Evolutionary conservation across 1,140 invertebrate genomes (phyloP), one percentile per base, ranked within the genome.

Genomic region (Conus ventricosus): DNA sequence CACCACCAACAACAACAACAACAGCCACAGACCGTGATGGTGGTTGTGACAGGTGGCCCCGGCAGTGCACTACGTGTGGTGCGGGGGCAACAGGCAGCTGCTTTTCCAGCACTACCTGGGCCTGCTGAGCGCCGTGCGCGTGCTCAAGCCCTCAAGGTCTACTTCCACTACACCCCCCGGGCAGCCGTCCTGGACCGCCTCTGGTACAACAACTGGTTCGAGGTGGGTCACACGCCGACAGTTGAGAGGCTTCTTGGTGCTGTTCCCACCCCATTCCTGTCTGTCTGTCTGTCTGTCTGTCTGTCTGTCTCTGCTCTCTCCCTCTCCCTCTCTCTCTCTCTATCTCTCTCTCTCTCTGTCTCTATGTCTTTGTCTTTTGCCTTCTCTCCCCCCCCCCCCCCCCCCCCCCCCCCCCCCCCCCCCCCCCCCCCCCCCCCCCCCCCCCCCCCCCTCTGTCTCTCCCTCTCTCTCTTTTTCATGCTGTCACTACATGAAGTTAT

Each of bases 161-260:
- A 27, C 82, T 84, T 84, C 82, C 55, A 84, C 82, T 63, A 54
- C 81, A 83, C 81, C 20, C 20, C 76, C 10, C 76, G 20, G 23
- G 5, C 81, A 39, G 81, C 81, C 51, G 81, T 57, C 13, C 15
- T 55, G 7, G 81, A 83, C 81, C 0, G 25, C 4, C 39, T 78
- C 25, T 39, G 25, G 76, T 83, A 83, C 81, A 83, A 83, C 81
- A 55, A 55, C 81, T 83, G 81, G 81, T 83, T 83, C 23, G 10
- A 83, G 81, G 81, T 83, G n/a, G 15, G 51, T 51, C 51, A 15
- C 57, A 60, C 15, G 15, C 57, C 8, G 57, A 60, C 57, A 60
- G 57, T 11, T 60, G 57, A 60, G 15, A 60, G 75, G n/a, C 27
- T n/a, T n/a, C 10, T 78, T n/a, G 75, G 75, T 78, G 13, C 11